These are phyloP conservation scores for Anguilla rostrata DNA, from an alignment of 2,113 vertebrate species.

Conservation along the genomic window DNA sequence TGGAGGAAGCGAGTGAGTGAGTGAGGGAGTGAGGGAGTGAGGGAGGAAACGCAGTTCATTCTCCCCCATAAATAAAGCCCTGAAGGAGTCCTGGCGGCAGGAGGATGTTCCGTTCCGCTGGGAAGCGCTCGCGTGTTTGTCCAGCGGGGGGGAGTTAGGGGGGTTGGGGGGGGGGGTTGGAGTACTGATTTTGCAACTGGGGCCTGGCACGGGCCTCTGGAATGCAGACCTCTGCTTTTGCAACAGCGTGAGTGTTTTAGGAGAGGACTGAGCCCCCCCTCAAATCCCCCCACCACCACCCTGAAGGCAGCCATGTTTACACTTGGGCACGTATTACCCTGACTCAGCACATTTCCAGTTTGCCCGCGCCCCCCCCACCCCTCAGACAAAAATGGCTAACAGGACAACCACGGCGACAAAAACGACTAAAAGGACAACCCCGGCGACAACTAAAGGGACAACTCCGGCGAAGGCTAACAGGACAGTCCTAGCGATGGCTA, in stretches of 20 bases:
- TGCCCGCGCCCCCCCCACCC: neutral
- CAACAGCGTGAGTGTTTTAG: constrained; percentile 42
- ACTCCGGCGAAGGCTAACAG: no score
- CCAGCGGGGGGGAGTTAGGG: constrained; percentile 26
- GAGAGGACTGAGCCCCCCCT: constrained; percentile 16
- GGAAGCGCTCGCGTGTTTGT: constrained; percentile 54
- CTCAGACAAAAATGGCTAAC: neutral
- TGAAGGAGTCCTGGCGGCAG: constrained; percentile 50
- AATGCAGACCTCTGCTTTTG: constrained; percentile 44
- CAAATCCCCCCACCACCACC: constrained; percentile 22
- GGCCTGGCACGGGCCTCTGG: constrained; percentile 39
- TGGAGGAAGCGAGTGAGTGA: no score
- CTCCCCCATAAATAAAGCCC: constrained; percentile 45
- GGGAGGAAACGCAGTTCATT: constrained; percentile 29
- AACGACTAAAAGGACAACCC: no score
- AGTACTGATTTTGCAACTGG: constrained; percentile 65
- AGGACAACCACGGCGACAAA: no score
- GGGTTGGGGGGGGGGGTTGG: constrained; percentile 27
- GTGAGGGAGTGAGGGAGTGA: neutral
- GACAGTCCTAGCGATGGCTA: no score
- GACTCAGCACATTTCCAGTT: neutral
- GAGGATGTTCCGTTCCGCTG: constrained; percentile 38
- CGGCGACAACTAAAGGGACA: no score
- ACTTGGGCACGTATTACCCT: neutral
- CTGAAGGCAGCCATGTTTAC: neutral